These are phyloP conservation scores for Lethenteron reissneri DNA, from an alignment of 2,113 vertebrate species.

Conservation along the genomic window DNA sequence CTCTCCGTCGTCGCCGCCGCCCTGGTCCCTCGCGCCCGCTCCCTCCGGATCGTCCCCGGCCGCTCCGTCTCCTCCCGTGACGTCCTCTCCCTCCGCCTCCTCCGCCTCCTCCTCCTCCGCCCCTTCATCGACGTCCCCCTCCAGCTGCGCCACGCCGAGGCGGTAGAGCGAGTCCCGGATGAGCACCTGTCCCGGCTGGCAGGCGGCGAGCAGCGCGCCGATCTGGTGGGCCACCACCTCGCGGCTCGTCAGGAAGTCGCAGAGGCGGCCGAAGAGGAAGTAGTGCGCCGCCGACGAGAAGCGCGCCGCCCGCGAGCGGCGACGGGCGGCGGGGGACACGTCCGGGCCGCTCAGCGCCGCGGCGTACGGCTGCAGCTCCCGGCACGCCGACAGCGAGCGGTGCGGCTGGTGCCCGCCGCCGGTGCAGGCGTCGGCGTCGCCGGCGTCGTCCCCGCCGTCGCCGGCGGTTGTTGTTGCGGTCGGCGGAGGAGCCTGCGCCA, in stretches of 20 bases:
- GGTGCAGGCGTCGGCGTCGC: constrained; percentile 14
- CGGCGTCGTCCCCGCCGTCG: constrained; percentile 11
- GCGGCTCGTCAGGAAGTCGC: constrained; percentile 75
- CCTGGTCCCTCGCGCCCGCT: too few relatives aligned
- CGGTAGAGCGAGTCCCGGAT: constrained; percentile 75
- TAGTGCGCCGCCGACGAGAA: constrained; percentile 77
- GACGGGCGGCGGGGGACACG: constrained; percentile 21
- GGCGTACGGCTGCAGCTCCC: constrained; percentile 47
- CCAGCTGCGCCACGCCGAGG: constrained; percentile 77
- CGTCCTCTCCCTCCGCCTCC: too few relatives aligned
- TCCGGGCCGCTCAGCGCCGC: constrained; percentile 22
- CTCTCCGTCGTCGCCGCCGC: too few relatives aligned
- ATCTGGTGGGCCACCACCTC: constrained; percentile 81
- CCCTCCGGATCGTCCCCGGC: too few relatives aligned
- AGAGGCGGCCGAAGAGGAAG: constrained; percentile 83
- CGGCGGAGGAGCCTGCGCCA: constrained; percentile 26
- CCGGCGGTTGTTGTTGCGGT: too few relatives aligned
- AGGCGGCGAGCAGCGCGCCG: constrained; percentile 53
- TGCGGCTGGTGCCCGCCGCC: constrained; percentile 19
- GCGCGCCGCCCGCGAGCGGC: constrained; percentile 23
- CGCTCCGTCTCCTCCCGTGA: too few relatives aligned
- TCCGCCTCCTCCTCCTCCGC: too few relatives aligned
- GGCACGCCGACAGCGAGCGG: constrained; percentile 42
- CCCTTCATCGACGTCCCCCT: constrained; percentile 26
- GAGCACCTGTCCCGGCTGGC: constrained; percentile 78